These are phyloP conservation scores for Hippoglossus stenolepis DNA, from an alignment of 2,113 vertebrate genomes.

Conservation along the genomic window DNA sequence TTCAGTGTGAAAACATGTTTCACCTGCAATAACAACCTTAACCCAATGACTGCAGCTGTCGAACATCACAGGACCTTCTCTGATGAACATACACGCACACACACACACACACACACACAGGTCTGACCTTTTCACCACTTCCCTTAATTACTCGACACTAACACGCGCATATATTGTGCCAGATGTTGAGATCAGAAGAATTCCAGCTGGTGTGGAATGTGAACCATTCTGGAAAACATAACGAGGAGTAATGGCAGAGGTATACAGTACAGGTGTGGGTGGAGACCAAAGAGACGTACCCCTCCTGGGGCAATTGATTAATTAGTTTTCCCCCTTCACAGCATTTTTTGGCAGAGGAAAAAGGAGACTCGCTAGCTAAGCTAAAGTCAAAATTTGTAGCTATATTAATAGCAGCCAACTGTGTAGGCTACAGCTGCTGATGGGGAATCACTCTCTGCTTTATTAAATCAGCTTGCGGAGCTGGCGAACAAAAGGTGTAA, in stretches of 20 bases:
- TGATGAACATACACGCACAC: constrained; percentile 10
- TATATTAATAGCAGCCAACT: background rate
- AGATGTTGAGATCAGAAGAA: constrained; percentile 74
- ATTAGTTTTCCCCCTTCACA: constrained; percentile 25
- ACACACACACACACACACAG: constrained; percentile 7
- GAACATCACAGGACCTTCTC: constrained; percentile 44
- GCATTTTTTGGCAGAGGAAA: constrained; percentile 4
- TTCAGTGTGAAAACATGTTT: background rate
- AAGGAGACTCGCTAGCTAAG: background rate
- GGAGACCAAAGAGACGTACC: constrained; percentile 37
- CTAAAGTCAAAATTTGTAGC: constrained; percentile 1
- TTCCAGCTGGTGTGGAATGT: constrained; percentile 70
- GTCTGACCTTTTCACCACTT: constrained; percentile 66
- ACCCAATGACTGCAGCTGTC: constrained; percentile 43
- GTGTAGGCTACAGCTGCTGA: background rate
- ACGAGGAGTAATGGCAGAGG: constrained; percentile 47
- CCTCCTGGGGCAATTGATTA: constrained; percentile 22
- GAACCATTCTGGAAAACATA: constrained; percentile 74
- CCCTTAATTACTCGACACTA: constrained; percentile 59
- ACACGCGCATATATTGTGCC: constrained; percentile 49
- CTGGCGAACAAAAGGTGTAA: background rate
- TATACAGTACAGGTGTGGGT: constrained; percentile 63
- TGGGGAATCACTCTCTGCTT: constrained; percentile 25
- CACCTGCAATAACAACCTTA: constrained; percentile 24
- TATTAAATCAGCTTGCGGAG: background rate